Base-by-base conservation (phyloP, 2,888 invertebrate genomes). In the Cryptus viduatorius region DNA sequence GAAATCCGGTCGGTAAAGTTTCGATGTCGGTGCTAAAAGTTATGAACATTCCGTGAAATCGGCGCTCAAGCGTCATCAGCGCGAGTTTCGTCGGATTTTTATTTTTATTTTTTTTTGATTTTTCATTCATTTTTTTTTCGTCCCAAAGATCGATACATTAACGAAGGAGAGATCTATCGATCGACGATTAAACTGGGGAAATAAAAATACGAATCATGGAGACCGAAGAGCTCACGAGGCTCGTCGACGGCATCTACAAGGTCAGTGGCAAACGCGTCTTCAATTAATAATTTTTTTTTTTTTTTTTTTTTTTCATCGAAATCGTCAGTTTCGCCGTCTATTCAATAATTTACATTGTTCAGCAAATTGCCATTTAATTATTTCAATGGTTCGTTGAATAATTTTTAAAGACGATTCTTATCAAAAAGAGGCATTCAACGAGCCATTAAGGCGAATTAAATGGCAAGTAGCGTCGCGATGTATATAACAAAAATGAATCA, bases 191-290 rank as follows among this genome's bases (percentile, higher is more conserved):
- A 81, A 68, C 82, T 83, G 82, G 83, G 73, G 68, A 78, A 76
- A 46, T 59, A 87, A 86, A 86, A 86, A 88, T 87, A 79, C 68
- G 81, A 79, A 90, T 88, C 89, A 95, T 97, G 97, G 98, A 98
- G 95, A 97, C 97, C 91, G 98, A 98, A 94, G 98, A 98, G 95
- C 96, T 98, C 90, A 97, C 97, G 93, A 97, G 97, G 95, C 96
- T 98, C 91, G 98, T 98, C 91, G 98, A 98, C 94, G 97, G 97
- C 91, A 98, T 98, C 93, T 98, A 98, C 94, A 98, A 98, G 97
- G 98, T 98, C 95, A 81, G 87, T 88, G 50, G 24, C 7, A 56
- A 59, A 37, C 37, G 37, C 19, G 10, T 68, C 61, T 7, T 46
- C 64, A 67, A 61, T 61, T 24, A 10, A 10, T 29, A 64, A 1